Conservation (phyloP, 2,797 vertebrate species). For the Coregonus ussuriensis region DNA sequence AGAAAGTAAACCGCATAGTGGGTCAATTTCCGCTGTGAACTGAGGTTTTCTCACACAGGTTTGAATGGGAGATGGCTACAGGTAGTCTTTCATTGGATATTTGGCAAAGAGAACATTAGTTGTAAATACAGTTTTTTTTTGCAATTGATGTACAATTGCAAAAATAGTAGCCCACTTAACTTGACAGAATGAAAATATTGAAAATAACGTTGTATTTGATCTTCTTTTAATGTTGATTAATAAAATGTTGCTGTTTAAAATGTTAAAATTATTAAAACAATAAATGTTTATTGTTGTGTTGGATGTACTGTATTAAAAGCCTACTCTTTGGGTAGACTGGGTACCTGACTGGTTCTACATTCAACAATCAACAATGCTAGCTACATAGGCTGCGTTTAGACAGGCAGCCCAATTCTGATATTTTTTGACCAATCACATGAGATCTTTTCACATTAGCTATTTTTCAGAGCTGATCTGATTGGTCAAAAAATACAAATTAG, state of each 20-base stretch:
- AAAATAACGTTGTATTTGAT: no score
- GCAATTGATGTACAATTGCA: constrained; percentile 12
- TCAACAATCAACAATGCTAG: background rate
- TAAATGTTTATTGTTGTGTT: background rate
- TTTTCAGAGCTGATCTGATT: no score
- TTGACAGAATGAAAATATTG: background rate
- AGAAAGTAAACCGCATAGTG: no score
- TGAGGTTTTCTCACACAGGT: constrained; percentile 22
- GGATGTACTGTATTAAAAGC: background rate
- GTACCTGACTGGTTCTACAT: background rate
- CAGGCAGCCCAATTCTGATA: no score
- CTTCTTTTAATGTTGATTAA: background rate
- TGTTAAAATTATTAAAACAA: background rate
- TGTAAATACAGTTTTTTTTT: constrained; percentile 34
- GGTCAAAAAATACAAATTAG: no score
- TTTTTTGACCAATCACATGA: no score
- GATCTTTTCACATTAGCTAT: no score
- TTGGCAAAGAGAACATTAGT: constrained; percentile 40
- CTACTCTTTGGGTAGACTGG: no score
- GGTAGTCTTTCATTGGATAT: constrained; percentile 23
- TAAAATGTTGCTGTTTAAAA: background rate
- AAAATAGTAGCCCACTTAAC: background rate
- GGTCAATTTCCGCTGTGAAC: no score
- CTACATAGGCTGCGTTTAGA: background rate
- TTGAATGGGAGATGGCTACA: constrained; percentile 5